These are phyloP conservation scores for Plutella xylostella DNA, from an alignment of 2,888 invertebrate genomes.

Conservation along the genomic window DNA sequence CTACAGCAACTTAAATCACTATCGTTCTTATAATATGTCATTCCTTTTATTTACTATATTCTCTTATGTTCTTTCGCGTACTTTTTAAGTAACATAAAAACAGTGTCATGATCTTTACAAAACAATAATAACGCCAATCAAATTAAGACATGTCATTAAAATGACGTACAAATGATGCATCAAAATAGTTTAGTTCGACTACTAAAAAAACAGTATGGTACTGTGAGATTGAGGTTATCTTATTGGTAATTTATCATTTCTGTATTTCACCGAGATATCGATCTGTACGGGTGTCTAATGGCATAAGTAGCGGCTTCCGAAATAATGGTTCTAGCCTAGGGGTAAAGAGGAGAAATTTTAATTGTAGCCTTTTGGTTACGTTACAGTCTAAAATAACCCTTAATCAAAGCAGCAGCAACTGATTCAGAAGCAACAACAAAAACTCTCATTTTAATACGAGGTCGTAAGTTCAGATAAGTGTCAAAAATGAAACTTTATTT, in stretches of 20 bases:
- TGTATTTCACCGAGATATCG: conserved; percentile 25
- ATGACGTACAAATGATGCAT: conserved; percentile 8
- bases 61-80: too few relatives aligned
- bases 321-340: conserved; percentile 37
- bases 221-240: too few relatives aligned
- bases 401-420: not conserved
- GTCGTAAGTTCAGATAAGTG: too few relatives aligned
- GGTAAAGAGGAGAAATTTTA: conserved; percentile 13
- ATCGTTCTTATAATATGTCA: too few relatives aligned
- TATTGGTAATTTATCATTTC: conserved; percentile 24
- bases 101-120: not conserved
- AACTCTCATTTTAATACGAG: too few relatives aligned
- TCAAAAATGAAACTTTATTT: not conserved
- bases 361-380: not conserved
- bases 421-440: too few relatives aligned
- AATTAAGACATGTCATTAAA: not conserved
- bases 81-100: not conserved
- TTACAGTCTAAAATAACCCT: not conserved
- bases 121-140: not conserved
- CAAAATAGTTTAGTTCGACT: too few relatives aligned
- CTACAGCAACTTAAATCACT: too few relatives aligned
- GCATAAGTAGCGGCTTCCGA: conserved; percentile 38
- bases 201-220: too few relatives aligned
- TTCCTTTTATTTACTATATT: too few relatives aligned
- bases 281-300: conserved; percentile 32